Conservation (phyloP, 2,797 vertebrate species). For the Etheostoma nigrum region DNA sequence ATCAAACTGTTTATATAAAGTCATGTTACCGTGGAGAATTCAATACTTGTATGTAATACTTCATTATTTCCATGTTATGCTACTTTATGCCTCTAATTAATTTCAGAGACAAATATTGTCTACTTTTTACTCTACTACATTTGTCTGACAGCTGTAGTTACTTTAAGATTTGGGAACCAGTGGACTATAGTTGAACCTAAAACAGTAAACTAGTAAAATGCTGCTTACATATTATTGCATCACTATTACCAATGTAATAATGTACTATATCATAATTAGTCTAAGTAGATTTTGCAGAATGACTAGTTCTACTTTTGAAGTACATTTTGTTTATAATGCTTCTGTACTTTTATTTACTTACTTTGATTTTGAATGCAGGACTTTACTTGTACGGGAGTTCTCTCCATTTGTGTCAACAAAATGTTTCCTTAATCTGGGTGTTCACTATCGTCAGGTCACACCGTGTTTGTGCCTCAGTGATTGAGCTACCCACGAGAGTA, state of each 20-base stretch:
- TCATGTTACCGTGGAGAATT: not conserved
- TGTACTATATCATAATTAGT: not conserved
- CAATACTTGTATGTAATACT: not conserved
- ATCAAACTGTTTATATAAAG: not conserved
- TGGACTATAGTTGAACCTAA: not conserved
- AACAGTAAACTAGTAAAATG: not conserved
- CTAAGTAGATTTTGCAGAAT: not conserved
- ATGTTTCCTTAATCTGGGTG: not conserved
- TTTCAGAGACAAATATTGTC: not conserved
- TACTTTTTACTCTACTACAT: not conserved
- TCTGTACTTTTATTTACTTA: no score
- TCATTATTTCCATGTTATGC: not conserved
- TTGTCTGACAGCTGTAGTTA: not conserved
- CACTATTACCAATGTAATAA: not conserved
- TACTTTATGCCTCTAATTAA: not conserved
- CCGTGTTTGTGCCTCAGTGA: slow-evolving; percentile 6
- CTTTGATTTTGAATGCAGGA: not conserved
- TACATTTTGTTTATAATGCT: not conserved
- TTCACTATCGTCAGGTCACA: not conserved
- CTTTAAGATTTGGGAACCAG: not conserved
- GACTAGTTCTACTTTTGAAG: not conserved
- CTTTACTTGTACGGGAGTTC: no score
- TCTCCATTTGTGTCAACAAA: not conserved
- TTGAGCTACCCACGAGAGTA: not conserved
- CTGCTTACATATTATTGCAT: slow-evolving; percentile 20